phyloP scores from a whole-genome alignment of 2,797 vertebrate genomes.

The Malurus leucopterus region DNA sequence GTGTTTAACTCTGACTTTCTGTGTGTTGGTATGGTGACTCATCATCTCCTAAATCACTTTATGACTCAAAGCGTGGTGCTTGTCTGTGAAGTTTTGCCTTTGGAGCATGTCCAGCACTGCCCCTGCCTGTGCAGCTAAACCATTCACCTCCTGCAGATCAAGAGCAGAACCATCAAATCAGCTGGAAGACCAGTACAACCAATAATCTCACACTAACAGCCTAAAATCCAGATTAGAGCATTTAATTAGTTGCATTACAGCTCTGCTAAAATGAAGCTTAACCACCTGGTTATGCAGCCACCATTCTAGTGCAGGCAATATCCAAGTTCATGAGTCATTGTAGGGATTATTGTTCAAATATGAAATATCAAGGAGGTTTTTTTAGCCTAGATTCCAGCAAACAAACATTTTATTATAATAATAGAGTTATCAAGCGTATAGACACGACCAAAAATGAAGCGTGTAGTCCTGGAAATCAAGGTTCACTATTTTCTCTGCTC shows the following conservation, averaged over 20 bases:
- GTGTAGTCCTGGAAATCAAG: background rate
- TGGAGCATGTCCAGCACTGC: background rate
- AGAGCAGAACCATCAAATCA: background rate
- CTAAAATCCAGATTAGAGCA: background rate
- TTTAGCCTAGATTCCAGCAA: background rate
- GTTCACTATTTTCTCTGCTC: background rate
- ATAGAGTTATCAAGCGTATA: background rate
- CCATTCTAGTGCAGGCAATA: background rate
- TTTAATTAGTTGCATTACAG: background rate
- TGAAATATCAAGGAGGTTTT: background rate
- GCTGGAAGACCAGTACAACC: background rate
- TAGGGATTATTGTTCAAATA: background rate
- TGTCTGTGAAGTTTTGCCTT: background rate
- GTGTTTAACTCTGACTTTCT: background rate
- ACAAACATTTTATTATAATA: background rate
- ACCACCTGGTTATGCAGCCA: background rate
- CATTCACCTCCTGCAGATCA: background rate
- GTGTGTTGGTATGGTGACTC: background rate
- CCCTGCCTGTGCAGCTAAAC: background rate
- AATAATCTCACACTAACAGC: background rate
- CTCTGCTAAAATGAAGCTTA: background rate
- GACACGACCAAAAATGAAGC: background rate
- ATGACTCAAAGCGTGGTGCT: background rate
- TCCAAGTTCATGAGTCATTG: background rate
- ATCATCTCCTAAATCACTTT: background rate